These are phyloP conservation scores for Hippoglossus stenolepis DNA, from an alignment of 2,113 vertebrate species.

Conservation along the genomic window DNA sequence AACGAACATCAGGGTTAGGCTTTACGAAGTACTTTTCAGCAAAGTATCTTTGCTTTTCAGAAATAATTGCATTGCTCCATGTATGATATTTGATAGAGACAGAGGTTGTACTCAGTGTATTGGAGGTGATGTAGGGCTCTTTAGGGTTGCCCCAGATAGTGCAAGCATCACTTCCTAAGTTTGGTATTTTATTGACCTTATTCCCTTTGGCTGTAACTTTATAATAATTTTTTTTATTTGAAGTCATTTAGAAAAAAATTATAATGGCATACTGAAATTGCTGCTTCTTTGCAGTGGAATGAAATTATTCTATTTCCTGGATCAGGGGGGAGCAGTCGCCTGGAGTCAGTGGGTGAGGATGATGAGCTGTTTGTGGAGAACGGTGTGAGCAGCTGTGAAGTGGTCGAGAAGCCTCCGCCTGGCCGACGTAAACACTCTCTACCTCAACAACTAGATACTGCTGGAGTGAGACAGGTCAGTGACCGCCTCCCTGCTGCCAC, in stretches of 20 bases:
- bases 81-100: no score
- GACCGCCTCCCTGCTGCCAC: neutral
- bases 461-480: slow-evolving; percentile 88
- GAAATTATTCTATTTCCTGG: neutral
- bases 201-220: no score
- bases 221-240: no score
- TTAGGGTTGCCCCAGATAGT: neutral
- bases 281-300: neutral
- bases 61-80: no score
- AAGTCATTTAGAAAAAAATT: neutral
- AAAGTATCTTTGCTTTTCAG: no score
- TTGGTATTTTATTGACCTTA: no score
- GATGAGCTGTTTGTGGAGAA: slow-evolving; percentile 92
- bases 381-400: slow-evolving; percentile 79
- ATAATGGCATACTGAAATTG: neutral
- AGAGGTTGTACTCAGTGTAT: no score
- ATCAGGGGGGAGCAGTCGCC: slow-evolving; percentile 86
- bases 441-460: slow-evolving; percentile 90
- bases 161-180: no score
- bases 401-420: slow-evolving; percentile 83
- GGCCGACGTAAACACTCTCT: slow-evolving; percentile 93
- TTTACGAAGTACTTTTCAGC: no score
- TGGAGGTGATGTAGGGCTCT: no score
- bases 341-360: slow-evolving; percentile 96
- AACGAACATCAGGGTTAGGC: no score